Evolutionary conservation across 2,797 vertebrate genomes (phyloP).

Genomic region (Pampus argenteus): DNA sequence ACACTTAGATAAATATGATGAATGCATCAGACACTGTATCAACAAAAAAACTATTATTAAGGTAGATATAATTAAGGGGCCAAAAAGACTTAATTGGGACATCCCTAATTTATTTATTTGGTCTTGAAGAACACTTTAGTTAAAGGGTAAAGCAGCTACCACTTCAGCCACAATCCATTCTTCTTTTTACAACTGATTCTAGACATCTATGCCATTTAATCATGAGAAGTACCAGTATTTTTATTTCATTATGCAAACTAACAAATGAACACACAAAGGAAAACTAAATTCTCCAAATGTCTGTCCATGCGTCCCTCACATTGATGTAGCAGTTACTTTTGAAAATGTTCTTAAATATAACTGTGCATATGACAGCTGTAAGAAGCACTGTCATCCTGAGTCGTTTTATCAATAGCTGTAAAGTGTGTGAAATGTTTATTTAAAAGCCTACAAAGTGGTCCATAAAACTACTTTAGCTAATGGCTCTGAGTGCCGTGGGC

Average conservation of each 20-base stretch:
- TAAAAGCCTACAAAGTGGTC: conserved; percentile 17
- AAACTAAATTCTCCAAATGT: not conserved
- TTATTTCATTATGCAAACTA: not conserved
- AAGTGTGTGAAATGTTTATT: conserved; percentile 40
- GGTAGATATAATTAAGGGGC: too few relatives aligned
- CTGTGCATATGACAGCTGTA: conserved; percentile 16
- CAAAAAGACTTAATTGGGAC: not conserved
- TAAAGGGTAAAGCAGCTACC: too few relatives aligned
- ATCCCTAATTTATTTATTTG: not conserved
- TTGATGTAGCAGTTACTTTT: not conserved
- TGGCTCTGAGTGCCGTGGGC: conserved; percentile 37
- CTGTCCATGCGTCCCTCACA: not conserved
- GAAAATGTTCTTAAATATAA: not conserved
- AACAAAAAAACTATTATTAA: not conserved
- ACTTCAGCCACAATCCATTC: too few relatives aligned
- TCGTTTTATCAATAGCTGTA: conserved; percentile 17
- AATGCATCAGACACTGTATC: not conserved
- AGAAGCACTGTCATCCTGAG: not conserved
- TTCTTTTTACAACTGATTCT: not conserved
- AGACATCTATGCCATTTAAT: not conserved
- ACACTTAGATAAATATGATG: too few relatives aligned
- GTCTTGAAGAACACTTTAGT: too few relatives aligned
- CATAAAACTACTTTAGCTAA: conserved; percentile 42
- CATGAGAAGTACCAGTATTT: not conserved
- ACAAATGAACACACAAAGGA: not conserved